These are phyloP conservation scores for Hypomesus transpacificus DNA, from an alignment of 2,113 vertebrate species.

Conservation along the genomic window DNA sequence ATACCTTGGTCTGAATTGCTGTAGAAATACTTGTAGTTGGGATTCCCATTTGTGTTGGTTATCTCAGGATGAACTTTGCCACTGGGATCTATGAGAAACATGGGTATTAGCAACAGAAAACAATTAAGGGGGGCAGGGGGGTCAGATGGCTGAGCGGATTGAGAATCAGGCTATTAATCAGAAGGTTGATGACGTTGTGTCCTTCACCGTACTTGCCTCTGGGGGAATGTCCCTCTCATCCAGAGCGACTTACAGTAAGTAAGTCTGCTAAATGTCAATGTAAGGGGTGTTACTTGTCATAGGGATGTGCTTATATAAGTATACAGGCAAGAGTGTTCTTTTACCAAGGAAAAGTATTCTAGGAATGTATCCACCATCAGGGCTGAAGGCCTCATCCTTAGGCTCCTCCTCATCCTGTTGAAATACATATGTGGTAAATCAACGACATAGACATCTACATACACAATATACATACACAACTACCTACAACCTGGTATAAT, in stretches of 20 bases:
- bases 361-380: conserved; percentile 96
- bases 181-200: no score
- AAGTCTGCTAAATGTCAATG: no score
- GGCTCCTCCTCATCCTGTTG: conserved; percentile 96
- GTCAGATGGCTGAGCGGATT: not conserved
- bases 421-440: conserved; percentile 7
- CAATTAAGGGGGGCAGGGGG: not conserved
- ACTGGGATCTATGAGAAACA: conserved; percentile 78
- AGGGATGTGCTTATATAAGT: not conserved
- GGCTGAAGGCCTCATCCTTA: conserved; percentile 87
- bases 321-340: conserved; percentile 21
- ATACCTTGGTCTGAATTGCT: conserved; percentile 93
- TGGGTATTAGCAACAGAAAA: not conserved
- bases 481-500: not conserved
- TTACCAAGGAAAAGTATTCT: conserved; percentile 96
- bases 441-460: not conserved
- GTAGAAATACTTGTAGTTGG: conserved; percentile 98
- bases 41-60: conserved; percentile 90
- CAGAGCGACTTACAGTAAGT: no score
- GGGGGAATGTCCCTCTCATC: no score
- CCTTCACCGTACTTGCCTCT: no score
- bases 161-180: no score
- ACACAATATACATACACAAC: not conserved
- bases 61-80: conserved; percentile 92
- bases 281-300: no score